Conservation (phyloP, 2,888 invertebrate genomes). For the Trachelus troglodyta region DNA sequence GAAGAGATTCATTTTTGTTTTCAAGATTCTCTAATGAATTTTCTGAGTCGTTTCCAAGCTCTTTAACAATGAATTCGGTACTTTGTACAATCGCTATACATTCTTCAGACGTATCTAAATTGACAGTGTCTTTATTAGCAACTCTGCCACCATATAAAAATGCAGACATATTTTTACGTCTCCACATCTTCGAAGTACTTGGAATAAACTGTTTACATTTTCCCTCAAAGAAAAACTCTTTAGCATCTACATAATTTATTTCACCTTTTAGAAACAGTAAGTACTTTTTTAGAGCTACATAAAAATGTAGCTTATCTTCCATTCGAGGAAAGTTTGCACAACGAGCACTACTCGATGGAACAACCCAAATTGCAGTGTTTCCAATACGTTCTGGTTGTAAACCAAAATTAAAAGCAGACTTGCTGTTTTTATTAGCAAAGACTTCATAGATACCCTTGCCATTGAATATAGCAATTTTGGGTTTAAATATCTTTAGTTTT, state of each 20-base stretch:
- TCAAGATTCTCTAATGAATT: conserved; percentile 21
- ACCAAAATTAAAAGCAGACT: conserved; percentile 53
- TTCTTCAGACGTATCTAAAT: conserved; percentile 49
- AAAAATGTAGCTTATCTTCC: conserved; percentile 61
- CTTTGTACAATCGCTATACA: conserved; percentile 39
- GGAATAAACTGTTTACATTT: conserved; percentile 52
- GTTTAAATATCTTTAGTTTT: conserved; percentile 52
- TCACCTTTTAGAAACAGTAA: conserved; percentile 53
- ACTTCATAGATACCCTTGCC: conserved; percentile 63
- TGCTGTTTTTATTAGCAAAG: conserved; percentile 46
- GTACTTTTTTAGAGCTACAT: conserved; percentile 55
- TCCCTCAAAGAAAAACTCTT: conserved; percentile 55
- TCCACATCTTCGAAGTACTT: conserved; percentile 60
- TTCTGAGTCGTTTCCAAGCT: background rate
- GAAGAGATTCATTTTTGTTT: conserved; percentile 12
- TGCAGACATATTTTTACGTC: conserved; percentile 51
- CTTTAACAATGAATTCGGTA: conserved; percentile 49
- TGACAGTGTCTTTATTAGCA: conserved; percentile 52
- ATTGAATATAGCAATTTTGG: conserved; percentile 61
- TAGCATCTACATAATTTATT: conserved; percentile 41
- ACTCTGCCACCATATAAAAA: conserved; percentile 55
- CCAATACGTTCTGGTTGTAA: conserved; percentile 52
- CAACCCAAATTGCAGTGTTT: conserved; percentile 58
- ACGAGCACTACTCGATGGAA: conserved; percentile 62
- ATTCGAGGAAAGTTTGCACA: conserved; percentile 62